Base-by-base conservation (phyloP, 2,888 invertebrate species). In the Rhyacophila evoluta region DNA sequence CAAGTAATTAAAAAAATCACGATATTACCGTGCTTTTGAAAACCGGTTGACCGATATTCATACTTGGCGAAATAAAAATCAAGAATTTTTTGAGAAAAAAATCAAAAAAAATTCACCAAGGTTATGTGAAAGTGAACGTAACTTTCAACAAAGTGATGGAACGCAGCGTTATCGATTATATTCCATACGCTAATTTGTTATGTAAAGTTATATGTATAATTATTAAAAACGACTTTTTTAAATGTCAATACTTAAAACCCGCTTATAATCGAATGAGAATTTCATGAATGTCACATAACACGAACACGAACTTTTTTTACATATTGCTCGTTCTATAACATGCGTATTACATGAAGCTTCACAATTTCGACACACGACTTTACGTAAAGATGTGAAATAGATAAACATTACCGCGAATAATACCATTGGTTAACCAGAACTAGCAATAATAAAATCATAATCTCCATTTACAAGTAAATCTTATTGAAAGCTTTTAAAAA, bases 31-130 rank as follows among this genome's bases (percentile, higher is more conserved):
- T 19, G 8, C 4, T 33, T 33, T 33, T 33, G 6, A 33, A 55
- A 25, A 55, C 55, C 55, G 55, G 55, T 55, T 55, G 55, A 55
- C 55, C 55, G 55, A 55, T 55, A 55, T 55, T 25, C 10, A 55
- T 8, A 6, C 55, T 19, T 19, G 55, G 55, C 19, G 10, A 55
- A 55, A 55, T 55, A 55, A 55, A 55, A 55, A 19, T 55, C 55
- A 55, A 55, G 55, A 55, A 55, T 55, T 19, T 55, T 12, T 39
- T 12, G 8, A 11, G 11, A 38, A 25, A 55, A 55, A 55, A 55
- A 55, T 19, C 15, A 55, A 55, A 55, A 25, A 55, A 55, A 19
- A 55, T 19, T 55, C 55, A 55, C 55, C 55, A 55, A 55, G 55
- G 55, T 55, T 55, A 25, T 25, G 55, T 8, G 55, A 55, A 55